Evolutionary conservation across 2,888 invertebrate species (phyloP).

Genomic region (Steinernema carpocapsae): DNA sequence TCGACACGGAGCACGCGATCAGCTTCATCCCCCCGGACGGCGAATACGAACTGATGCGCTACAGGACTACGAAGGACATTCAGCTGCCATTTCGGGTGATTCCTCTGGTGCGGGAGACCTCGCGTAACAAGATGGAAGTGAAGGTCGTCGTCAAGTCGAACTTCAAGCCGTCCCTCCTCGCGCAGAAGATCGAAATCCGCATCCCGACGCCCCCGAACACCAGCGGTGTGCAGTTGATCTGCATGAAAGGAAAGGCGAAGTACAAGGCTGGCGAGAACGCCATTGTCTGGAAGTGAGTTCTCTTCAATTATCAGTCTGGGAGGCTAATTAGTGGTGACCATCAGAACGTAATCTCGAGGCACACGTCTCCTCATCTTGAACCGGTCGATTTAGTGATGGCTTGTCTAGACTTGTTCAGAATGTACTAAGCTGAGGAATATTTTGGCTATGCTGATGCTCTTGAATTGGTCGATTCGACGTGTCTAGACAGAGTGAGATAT

Average conservation of each 20-base stretch:
- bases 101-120: slow-evolving; percentile 94
- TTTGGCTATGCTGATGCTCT: too few relatives aligned
- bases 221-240: slow-evolving; percentile 96
- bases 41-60: slow-evolving; percentile 99
- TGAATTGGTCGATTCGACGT: too few relatives aligned
- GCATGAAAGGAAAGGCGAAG: slow-evolving; percentile 95
- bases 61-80: slow-evolving; percentile 98
- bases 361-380: too few relatives aligned
- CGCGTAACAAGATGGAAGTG: slow-evolving; percentile 99
- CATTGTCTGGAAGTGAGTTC: slow-evolving; percentile 86
- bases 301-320: too few relatives aligned
- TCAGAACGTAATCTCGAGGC: too few relatives aligned
- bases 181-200: slow-evolving; percentile 95
- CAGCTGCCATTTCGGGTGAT: slow-evolving; percentile 99
- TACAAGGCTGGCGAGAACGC: slow-evolving; percentile 99
- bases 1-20: slow-evolving; percentile 99
- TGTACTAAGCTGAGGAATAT: too few relatives aligned
- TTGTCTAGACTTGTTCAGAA: too few relatives aligned
- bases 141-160: slow-evolving; percentile 98
- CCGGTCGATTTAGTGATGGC: too few relatives aligned
- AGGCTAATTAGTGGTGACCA: too few relatives aligned
- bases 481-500: too few relatives aligned
- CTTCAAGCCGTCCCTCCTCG: slow-evolving; percentile 94
- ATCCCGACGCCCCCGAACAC: slow-evolving; percentile 98
- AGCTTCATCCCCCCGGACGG: slow-evolving; percentile 99